Conservation (phyloP, 2,113 vertebrate species). For the Zosterops pallidus region DNA sequence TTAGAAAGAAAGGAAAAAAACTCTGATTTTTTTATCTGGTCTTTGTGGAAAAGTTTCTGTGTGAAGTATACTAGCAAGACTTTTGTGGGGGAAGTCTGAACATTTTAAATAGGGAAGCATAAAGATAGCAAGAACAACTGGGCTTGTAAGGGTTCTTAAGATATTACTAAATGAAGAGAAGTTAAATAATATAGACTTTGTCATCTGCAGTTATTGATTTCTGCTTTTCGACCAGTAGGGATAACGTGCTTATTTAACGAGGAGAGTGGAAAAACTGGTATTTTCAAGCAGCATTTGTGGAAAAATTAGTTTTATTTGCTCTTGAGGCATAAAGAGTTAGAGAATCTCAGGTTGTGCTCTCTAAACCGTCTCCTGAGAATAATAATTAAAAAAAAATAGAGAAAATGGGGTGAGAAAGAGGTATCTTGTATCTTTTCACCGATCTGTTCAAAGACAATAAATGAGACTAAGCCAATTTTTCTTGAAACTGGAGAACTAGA, state of each 20-base stretch:
- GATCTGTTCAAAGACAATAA: background rate
- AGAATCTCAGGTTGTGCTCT: background rate
- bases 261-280: background rate
- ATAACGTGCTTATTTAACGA: background rate
- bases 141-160: rapidly evolving
- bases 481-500: background rate
- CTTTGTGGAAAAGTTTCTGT: background rate
- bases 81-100: background rate
- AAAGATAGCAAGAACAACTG: background rate
- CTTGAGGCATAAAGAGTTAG: background rate
- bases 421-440: background rate
- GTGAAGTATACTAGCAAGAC: background rate
- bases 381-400: background rate
- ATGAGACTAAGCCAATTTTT: background rate
- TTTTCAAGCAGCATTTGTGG: background rate
- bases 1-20: background rate
- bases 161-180: background rate
- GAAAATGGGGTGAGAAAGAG: background rate
- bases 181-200: background rate
- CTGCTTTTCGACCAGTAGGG: background rate
- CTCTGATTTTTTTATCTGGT: background rate
- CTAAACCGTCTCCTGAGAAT: background rate
- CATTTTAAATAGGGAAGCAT: background rate
- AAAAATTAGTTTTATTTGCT: background rate
- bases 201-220: background rate